Base-by-base conservation (phyloP, 2,888 invertebrate genomes). In the Drosophila stalkeri region DNA sequence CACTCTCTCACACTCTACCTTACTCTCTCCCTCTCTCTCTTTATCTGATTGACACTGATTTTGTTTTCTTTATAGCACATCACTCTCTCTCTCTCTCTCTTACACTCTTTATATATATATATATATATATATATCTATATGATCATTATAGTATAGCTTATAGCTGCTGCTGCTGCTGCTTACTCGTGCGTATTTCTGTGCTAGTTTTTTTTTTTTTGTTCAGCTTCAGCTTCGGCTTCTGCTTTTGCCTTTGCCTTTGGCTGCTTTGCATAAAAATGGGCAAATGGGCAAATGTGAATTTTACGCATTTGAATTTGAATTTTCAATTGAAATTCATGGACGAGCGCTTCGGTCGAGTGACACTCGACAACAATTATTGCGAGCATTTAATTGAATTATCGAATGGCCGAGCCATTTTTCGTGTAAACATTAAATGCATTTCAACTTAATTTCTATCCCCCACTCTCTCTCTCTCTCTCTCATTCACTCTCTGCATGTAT, bases 31-130 rank as follows among this genome's bases (percentile, higher is more conserved):
- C 7, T 37, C 33, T 20, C 12, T 18, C 39, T 49, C 57, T 47
- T 51, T 65, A 81, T 39, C 54, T 65, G 81, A 74, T 81, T 80
- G 77, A 81, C 81, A 81, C 70, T 81, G 79, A 74, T 77, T 81
- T 81, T 37, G 14, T 20, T 52, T 33, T 9, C 35, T 20, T 20
- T 52, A 57, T 39, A 63, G 11, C 43, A 11, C 23, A 55, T 43
- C 37, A 11, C 54, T 7, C 23, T 12, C 37, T n/a, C 51, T 33
- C 54, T 68, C 67, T 80, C 73, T 65, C 20, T 20, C 20, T 16
- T 16, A 35, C 20, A 11, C 20, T 33, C 46, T 35, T 39, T 23
- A 35, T 39, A 47, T 56, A 37, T 31, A 51, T 55, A 18, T 33
- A 20, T 68, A 23, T 23, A 5, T 35, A 47, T 23, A 35, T 39